phyloP scores from a whole-genome alignment of 1,140 invertebrate species.

The Belonocnema kinseyi region DNA sequence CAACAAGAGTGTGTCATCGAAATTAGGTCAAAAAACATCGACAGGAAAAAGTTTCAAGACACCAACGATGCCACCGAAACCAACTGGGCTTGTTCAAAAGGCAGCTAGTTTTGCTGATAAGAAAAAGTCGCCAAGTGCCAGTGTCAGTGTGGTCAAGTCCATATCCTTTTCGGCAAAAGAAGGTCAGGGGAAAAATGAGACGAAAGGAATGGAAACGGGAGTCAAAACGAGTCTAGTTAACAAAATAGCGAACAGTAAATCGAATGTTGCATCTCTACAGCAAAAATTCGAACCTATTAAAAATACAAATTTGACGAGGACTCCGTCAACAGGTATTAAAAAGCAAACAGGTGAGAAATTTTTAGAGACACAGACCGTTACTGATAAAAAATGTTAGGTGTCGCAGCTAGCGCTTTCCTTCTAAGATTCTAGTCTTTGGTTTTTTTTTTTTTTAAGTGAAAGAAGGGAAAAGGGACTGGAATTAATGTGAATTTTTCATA shows the following conservation, averaged over 20 bases:
- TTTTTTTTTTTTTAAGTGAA: neutral
- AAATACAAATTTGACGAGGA: neutral
- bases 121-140: slow-evolving; percentile 63
- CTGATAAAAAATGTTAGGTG: slow-evolving; percentile 33
- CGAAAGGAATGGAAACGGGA: slow-evolving; percentile 59
- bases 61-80: slow-evolving; percentile 57
- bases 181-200: slow-evolving; percentile 14
- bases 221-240: slow-evolving; percentile 50
- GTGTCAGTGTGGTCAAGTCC: slow-evolving; percentile 56
- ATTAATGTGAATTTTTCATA: no score
- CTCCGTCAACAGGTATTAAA: slow-evolving; percentile 18
- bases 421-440: slow-evolving; percentile 49
- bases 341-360: slow-evolving; percentile 46
- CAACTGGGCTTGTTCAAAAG: slow-evolving; percentile 55
- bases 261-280: slow-evolving; percentile 84
- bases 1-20: slow-evolving; percentile 46
- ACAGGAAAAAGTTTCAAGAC: slow-evolving; percentile 45
- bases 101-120: slow-evolving; percentile 56
- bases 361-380: slow-evolving; percentile 20
- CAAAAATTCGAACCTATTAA: slow-evolving; percentile 81
- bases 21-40: slow-evolving; percentile 51
- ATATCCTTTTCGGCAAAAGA: slow-evolving; percentile 43
- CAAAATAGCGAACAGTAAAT: slow-evolving; percentile 76
- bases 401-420: neutral
- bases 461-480: slow-evolving; percentile 5